phyloP scores from a whole-genome alignment of 2,113 vertebrate genomes.

The Brachionichthys hirsutus region DNA sequence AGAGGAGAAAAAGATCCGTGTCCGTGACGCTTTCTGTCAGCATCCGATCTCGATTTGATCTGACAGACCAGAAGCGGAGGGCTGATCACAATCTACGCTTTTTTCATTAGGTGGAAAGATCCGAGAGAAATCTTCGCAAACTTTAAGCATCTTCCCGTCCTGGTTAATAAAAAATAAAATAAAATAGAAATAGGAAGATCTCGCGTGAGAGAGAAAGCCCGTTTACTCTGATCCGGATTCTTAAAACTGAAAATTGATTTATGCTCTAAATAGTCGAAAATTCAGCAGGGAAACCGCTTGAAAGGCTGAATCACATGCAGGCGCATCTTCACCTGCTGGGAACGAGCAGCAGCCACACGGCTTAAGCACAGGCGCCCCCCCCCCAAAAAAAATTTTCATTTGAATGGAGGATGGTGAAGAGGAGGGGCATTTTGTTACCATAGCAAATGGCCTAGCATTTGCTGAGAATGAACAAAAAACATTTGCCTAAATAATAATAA shows the following conservation, averaged over 20 bases:
- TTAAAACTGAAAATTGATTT: neutral
- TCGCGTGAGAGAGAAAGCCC: conserved; percentile 13
- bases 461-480: conserved; percentile 40
- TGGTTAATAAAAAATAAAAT: conserved; percentile 30
- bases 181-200: neutral
- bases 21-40: conserved; percentile 19
- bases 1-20: conserved; percentile 15
- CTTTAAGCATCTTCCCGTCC: conserved; percentile 66
- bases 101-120: conserved; percentile 21
- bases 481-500: conserved; percentile 15
- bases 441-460: conserved; percentile 68
- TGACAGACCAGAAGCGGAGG: conserved; percentile 7
- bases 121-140: conserved; percentile 53
- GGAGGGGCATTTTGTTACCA: conserved; percentile 73
- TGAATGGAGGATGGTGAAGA: conserved; percentile 67
- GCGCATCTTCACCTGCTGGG: conserved; percentile 34
- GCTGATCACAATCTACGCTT: conserved; percentile 22
- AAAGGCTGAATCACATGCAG: conserved; percentile 11
- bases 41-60: conserved; percentile 32
- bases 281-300: conserved; percentile 6
- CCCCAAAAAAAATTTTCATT: conserved; percentile 59
- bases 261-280: neutral
- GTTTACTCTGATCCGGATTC: conserved; percentile 1
- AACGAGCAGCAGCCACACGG: conserved; percentile 35
- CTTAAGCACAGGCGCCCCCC: conserved; percentile 38